Evolutionary conservation across 2,797 vertebrate genomes (phyloP), one percentile per base, ranked within the genome.

Genomic region (Setipinna tenuifilis): DNA sequence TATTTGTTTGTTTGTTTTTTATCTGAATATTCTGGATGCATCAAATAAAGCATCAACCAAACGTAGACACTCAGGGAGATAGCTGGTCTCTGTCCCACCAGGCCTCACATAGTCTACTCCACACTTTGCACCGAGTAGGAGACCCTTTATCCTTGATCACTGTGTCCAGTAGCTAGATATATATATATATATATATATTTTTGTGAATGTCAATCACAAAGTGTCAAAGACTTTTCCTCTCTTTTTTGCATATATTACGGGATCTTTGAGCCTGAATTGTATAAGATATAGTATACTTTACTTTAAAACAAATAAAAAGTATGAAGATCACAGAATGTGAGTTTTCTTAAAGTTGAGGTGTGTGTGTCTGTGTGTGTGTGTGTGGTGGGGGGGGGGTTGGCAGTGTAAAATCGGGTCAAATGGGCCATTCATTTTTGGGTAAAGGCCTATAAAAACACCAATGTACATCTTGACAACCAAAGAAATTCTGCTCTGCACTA

Each of bases 191-290:
- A 86, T 86, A 44, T 87, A 81, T 88, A 93, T 95, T 96, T 95
- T 96, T 96, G 96, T 97, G 96, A 97, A 96, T 97, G 96, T 97
- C 94, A 93, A 94, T 95, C 95, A 96, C 94, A 94, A 94, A 93
- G 92, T 95, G 93, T 96, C 94, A 93, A 94, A 91, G 92, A 90
- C 90, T 92, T 90, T 92, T 92, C 88, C 92, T 91, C 82, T 82
- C 85, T 89, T 85, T 92, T 92, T 91, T 91, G 92, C 91, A 93
- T 95, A 91, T 94, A 91, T 93, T 93, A 93, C 87, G 89, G 90
- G 90, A 90, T 90, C 90, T 84, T 86, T 84, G 61, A 87, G 86
- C 84, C 88, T 59, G 82, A 87, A 82, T 88, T 93, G 91, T 93
- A 91, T 80, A 86, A 91, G 87, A 90, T 89, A 91, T 93, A 93